Evolutionary conservation across 2,113 vertebrate genomes (phyloP).

Genomic region (Zosterops borbonicus): DNA sequence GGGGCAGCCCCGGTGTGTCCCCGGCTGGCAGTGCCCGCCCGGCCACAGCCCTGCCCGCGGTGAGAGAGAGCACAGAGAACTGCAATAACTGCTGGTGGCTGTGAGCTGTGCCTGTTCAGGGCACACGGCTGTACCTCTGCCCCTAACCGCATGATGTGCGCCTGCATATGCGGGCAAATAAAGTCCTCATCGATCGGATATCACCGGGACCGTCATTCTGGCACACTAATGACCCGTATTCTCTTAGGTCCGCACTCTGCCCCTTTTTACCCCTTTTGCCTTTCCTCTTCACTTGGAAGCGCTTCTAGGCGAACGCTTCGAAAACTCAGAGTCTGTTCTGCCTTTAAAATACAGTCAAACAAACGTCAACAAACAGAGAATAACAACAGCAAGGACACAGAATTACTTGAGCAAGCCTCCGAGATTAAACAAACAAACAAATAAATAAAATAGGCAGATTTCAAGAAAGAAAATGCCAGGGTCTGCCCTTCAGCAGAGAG

Average conservation of each 20-base stretch:
- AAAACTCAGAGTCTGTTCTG: background rate
- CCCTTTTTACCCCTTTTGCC: background rate
- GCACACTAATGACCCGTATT: background rate
- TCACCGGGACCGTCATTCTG: background rate
- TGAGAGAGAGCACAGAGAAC: background rate
- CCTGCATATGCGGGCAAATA: background rate
- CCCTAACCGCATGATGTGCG: background rate
- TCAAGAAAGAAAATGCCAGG: background rate
- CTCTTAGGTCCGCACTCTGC: background rate
- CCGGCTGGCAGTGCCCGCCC: background rate
- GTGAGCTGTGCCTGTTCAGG: background rate
- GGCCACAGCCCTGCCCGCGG: background rate
- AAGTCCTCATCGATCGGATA: background rate
- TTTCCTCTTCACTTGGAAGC: background rate
- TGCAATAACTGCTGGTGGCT: background rate
- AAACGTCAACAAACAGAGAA: background rate
- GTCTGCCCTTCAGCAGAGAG: background rate
- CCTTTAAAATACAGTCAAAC: background rate
- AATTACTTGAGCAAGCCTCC: background rate
- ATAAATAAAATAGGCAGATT: background rate
- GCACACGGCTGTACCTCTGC: background rate
- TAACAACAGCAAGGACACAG: background rate
- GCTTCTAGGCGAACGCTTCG: background rate
- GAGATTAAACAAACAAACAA: background rate
- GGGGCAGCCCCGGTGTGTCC: background rate